Base-by-base conservation (phyloP, 1,140 invertebrate species). In the Papilio machaon region DNA sequence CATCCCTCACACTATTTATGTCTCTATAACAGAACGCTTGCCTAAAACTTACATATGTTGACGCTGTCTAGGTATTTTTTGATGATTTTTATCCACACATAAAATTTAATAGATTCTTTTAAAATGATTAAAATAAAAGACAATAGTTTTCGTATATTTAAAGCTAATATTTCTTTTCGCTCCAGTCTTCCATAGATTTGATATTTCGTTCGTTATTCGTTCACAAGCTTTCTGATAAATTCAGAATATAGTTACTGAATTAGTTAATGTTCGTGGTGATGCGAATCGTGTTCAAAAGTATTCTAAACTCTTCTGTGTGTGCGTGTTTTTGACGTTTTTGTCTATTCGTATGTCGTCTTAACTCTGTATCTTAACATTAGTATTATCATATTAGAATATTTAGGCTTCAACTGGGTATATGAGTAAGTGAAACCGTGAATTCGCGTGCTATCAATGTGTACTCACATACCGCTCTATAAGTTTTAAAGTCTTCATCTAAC, bases 301-400 rank as follows among this genome's bases (percentile, higher is more conserved):
- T 74, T 87, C n/a, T 87, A 86, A 83, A 85, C 82, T 87, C 84
- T 84, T 86, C 84, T 87, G 83, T 49, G 87, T 84, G 85, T 82
- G 85, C 82, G 87, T 88, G 85, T 91, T 92, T 93, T 88, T 88
- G 87, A 90, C 82, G 82, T 86, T 91, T 90, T 91, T 91, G 88
- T 89, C 87, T 88, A 82, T 87, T 85, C 49, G 89, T 85, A 86
- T 87, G 81, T 85, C 83, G 87, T 88, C 85, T 52, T 58, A 58
- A 58, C 54, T 80, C 84, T 85, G 81, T 88, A 86, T 91, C 86
- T 91, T 89, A 83, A 82, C 83, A 84, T 64, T 86, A 89, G 77
- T 80, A 64, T 43, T 64, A 83, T 82, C 79, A 60, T 85, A 84
- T 89, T 88, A 86, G 82, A 80, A 85, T 82, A 85, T 83, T 85